Evolutionary conservation across 2,113 vertebrate species (phyloP).

Genomic region (Bostrychus sinensis): DNA sequence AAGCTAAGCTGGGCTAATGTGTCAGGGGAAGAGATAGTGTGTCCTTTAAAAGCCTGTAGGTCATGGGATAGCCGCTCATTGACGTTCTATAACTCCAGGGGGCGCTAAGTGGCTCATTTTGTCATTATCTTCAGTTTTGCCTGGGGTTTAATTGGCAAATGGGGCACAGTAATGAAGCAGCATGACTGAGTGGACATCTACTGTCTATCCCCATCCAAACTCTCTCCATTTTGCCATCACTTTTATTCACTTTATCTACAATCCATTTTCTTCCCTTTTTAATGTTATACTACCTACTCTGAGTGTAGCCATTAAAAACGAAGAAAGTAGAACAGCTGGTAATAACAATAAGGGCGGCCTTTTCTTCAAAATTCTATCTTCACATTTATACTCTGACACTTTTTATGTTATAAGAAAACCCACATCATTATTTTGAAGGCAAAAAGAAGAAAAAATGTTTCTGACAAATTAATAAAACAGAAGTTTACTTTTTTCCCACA

Average conservation of each 20-base stretch:
- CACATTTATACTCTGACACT: background rate
- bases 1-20: conserved; percentile 18
- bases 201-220: conserved; percentile 35
- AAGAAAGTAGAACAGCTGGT: background rate
- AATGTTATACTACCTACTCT: background rate
- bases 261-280: background rate
- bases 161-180: conserved; percentile 67
- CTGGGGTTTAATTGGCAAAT: conserved; percentile 69
- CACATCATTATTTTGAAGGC: background rate
- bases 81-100: conserved; percentile 55
- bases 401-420: background rate
- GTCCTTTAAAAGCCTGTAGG: conserved; percentile 42
- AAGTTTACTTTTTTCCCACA: background rate
- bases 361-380: background rate
- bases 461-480: background rate
- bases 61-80: conserved; percentile 45
- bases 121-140: conserved; percentile 66
- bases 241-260: conserved; percentile 2
- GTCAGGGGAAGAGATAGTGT: background rate
- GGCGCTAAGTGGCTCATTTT: conserved; percentile 55
- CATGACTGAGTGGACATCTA: conserved; percentile 53
- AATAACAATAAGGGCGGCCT: background rate
- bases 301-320: background rate
- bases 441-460: background rate
- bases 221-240: background rate